phyloP scores from a whole-genome alignment of 2,797 vertebrate species.

The Anolis apletophallus region DNA sequence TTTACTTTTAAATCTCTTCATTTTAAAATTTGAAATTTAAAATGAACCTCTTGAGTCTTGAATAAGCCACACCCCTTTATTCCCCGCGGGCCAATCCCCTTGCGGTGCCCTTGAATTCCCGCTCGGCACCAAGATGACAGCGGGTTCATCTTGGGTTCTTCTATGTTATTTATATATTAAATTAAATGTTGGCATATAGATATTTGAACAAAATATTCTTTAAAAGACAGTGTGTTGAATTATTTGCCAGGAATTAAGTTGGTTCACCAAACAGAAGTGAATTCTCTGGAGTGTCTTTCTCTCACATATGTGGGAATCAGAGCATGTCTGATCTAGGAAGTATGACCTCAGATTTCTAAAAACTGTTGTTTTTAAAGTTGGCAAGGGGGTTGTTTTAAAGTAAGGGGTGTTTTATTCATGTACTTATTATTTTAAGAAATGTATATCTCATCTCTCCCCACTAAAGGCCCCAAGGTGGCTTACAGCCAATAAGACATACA shows the following conservation, averaged over 20 bases:
- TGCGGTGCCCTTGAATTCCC: too few relatives aligned
- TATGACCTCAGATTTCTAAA: slow-evolving; percentile 35
- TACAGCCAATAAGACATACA: too few relatives aligned
- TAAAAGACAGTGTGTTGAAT: neutral
- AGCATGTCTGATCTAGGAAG: neutral
- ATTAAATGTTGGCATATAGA: neutral
- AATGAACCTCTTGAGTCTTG: too few relatives aligned
- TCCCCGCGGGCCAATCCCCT: too few relatives aligned
- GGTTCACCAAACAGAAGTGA: neutral
- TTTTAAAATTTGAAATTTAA: neutral
- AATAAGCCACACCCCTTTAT: too few relatives aligned
- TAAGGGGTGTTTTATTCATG: too few relatives aligned
- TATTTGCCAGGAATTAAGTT: neutral
- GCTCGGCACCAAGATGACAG: too few relatives aligned
- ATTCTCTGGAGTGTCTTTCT: neutral
- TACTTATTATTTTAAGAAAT: too few relatives aligned
- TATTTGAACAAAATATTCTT: neutral
- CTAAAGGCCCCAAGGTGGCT: too few relatives aligned
- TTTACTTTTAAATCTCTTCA: neutral
- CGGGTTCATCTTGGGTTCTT: too few relatives aligned
- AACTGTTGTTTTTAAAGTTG: slow-evolving; percentile 35
- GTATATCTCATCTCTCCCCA: too few relatives aligned
- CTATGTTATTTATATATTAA: neutral
- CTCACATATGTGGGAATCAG: neutral
- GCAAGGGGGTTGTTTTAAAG: slow-evolving; percentile 28